Base-by-base conservation (phyloP, 2,797 vertebrate species). In the Protonibea diacanthus region DNA sequence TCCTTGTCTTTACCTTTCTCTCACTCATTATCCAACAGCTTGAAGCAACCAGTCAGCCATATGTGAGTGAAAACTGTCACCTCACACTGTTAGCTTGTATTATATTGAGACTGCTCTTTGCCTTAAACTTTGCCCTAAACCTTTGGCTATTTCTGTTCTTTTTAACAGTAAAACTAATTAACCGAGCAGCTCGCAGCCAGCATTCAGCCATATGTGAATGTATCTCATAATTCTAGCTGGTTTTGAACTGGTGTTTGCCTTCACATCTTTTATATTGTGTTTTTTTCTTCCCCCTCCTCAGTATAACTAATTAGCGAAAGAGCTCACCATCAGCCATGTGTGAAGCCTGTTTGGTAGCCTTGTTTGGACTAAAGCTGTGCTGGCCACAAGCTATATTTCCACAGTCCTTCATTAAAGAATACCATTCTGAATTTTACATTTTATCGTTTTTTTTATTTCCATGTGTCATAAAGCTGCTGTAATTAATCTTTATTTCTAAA, bases 41-140 rank as follows among this genome's bases (percentile, higher is more conserved):
- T 91, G 92, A 91, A 93, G 93, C 93, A 92, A 93, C 89, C 91
- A 93, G 91, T 94, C 93, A 91, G 85, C 92, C 92, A 90, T 93
- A 93, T 89, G 93, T 91, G 91, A 92, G 88, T 81, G 86, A 91
- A 91, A 92, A 87, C 83, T 89, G 86, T 86, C 90, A 92, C 92
- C 86, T 89, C 90, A 82, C 88, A 81, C 91, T 86, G 91, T 92
- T 92, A 91, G 90, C 82, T 88, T 74, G 78, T 88, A 80, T 91
- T 89, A 80, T 92, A 91, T 87, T 12, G 75, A 87, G 77, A 68
- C 84, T 80, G 80, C 74, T 88, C 86, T 73, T 83, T 64, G 89
- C 91, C 91, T 90, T 89, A 86, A 92, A 92, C 89, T 93, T 84
- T 90, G 92, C 92, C 91, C 85, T 82, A 89, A 93, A 94, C 92